phyloP scores from a whole-genome alignment of 2,888 invertebrate genomes.

The Octonoba sinensis region DNA sequence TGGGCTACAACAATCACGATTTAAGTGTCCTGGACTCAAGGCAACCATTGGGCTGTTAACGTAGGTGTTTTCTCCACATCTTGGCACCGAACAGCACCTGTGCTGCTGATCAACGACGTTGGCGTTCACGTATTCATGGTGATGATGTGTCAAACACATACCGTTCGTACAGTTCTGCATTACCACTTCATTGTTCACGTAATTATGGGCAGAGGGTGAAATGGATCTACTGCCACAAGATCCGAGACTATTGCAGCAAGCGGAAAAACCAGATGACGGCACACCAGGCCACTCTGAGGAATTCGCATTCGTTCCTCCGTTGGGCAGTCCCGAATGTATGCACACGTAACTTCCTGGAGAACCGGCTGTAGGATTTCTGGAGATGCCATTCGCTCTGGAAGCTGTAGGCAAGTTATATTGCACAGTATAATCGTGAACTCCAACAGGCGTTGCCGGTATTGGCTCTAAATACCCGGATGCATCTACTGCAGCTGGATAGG shows the following conservation, averaged over 20 bases:
- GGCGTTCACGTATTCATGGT: slow-evolving; percentile 25
- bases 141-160: slow-evolving; percentile 36
- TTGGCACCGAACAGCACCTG: slow-evolving; percentile 25
- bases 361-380: background rate
- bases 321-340: slow-evolving; percentile 14
- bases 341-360: slow-evolving; percentile 47
- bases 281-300: slow-evolving; percentile 15
- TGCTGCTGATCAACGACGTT: slow-evolving; percentile 24
- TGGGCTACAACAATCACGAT: slow-evolving; percentile 3
- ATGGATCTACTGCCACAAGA: slow-evolving; percentile 15
- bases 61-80: slow-evolving; percentile 35
- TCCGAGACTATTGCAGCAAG: slow-evolving; percentile 34
- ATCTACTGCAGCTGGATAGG: background rate
- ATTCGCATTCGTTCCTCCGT: background rate
- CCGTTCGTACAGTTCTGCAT: slow-evolving; percentile 36
- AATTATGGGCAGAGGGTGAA: slow-evolving; percentile 33
- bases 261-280: slow-evolving; percentile 21
- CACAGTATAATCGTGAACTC: slow-evolving; percentile 20
- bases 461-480: slow-evolving; percentile 6
- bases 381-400: background rate
- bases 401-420: slow-evolving; percentile 20
- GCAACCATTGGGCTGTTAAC: slow-evolving; percentile 48
- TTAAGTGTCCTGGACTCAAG: slow-evolving; percentile 38
- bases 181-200: slow-evolving; percentile 47
- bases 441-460: background rate